Conservation (phyloP, 1,140 invertebrate species). For the Chionoecetes opilio region DNA sequence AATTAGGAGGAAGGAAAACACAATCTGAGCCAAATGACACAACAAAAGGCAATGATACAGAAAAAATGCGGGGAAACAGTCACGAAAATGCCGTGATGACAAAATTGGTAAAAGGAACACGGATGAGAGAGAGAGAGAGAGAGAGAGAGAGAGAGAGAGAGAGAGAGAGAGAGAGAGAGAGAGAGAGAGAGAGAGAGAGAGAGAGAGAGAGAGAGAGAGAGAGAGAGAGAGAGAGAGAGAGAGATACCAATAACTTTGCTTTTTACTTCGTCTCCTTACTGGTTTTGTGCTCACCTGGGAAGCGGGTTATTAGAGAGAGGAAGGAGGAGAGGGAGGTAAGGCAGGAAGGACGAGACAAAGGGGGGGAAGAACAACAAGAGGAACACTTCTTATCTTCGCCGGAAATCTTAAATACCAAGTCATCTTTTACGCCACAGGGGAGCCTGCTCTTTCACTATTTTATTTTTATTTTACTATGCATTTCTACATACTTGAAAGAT, state of each 20-base stretch:
- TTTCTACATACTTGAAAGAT: too few species aligned
- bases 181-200: constrained; percentile 27
- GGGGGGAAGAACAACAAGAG: not conserved
- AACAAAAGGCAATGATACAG: not conserved
- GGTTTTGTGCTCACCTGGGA: not conserved
- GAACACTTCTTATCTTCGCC: not conserved
- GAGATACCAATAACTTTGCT: not conserved
- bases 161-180: not conserved
- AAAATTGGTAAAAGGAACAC: not conserved
- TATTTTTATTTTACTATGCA: too few species aligned
- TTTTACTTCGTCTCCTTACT: too few species aligned
- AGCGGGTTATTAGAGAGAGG: not conserved
- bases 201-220: constrained; percentile 27
- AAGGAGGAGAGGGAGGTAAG: not conserved
- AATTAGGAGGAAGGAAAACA: too few species aligned
- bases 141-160: not conserved
- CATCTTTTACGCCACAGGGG: not conserved
- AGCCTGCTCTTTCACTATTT: too few species aligned
- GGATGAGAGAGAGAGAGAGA: not conserved
- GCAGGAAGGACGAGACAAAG: not conserved
- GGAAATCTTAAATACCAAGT: constrained; percentile 27
- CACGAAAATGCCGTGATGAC: not conserved
- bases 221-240: constrained; percentile 6
- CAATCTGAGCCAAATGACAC: not conserved
- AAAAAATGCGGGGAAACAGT: not conserved